These are phyloP conservation scores for Drosophila peninsularis DNA, from an alignment of 2,888 invertebrate genomes.

Conservation along the genomic window DNA sequence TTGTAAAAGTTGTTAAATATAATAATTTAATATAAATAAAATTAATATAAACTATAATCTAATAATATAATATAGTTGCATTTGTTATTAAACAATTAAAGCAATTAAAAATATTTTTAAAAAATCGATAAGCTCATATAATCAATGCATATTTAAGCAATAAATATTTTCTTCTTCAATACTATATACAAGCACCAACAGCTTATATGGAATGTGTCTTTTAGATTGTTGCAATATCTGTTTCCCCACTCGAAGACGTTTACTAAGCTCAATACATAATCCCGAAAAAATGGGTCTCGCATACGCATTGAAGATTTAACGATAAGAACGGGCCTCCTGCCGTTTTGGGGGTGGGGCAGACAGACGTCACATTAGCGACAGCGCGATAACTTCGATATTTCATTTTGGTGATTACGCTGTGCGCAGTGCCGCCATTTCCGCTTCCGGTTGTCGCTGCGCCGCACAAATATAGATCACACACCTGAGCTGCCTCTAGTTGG, in stretches of 20 bases:
- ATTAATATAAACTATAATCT: no score
- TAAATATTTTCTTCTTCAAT: no score
- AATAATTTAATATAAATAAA: no score
- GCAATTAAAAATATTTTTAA: no score
- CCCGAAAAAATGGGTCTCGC: conserved; percentile 8
- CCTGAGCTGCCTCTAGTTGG: conserved; percentile 30
- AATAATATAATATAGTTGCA: no score
- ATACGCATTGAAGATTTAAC: conserved; percentile 12
- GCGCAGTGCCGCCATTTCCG: conserved; percentile 62
- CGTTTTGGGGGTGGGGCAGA: background rate
- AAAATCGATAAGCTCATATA: no score
- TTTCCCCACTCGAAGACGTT: background rate
- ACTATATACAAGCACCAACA: no score
- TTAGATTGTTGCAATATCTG: background rate
- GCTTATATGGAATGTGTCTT: background rate
- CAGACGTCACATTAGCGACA: conserved; percentile 57
- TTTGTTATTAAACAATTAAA: no score
- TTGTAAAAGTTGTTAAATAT: no score
- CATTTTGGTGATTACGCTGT: conserved; percentile 46
- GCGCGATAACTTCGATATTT: conserved; percentile 70
- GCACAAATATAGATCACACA: conserved; percentile 18
- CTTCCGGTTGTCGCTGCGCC: conserved; percentile 49
- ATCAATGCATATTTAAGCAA: no score
- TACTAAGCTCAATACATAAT: background rate
- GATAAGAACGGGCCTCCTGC: conserved; percentile 10